Evolutionary conservation across 1,140 invertebrate species (phyloP), one percentile per base, ranked within the genome.

Genomic region (Heliconius congener): DNA sequence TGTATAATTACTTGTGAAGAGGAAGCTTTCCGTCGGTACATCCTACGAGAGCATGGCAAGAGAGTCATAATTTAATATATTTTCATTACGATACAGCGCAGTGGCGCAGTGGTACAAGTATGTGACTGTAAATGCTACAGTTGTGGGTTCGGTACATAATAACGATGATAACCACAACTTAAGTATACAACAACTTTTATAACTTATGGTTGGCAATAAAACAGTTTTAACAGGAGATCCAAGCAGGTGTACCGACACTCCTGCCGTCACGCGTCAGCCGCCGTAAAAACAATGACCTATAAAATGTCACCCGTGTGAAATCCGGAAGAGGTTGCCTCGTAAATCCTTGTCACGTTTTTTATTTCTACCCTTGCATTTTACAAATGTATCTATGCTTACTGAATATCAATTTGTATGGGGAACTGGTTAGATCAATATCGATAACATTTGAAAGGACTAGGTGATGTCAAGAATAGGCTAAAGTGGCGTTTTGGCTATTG

Each of bases 241-340:
- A 30, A 3, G 27, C 60, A 66, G 60, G 60, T 66, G 60, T 66
- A 52, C 50, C 18, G 18, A 19, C 16, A 52, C 50, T 19, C 50
- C 6, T 18, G 16, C 55, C 55, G 55, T 23, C 55, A 23, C 55
- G 52, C 52, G 55, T 46, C 55, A 60, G 3, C 55, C n/a, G 23
- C 27, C 1, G 60, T 66, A 66, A 66, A 66, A 66, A 66, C 60
- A 66, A 66, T 30, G 23, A 66, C 23, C 60, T 66, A 66, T 66
- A 66, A 66, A 66, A 66, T 66, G 60, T 66, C 60, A 66, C 23
- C 27, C 60, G 60, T n/a, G 60, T 30, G 60, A 66, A 66, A 66
- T 30, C 60, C 60, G 27, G 60, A 66, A 66, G 60, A 27, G 60
- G 23, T 66, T 66, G 60, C 13, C 60, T 66, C 60, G 60, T 66